Base-by-base conservation (phyloP, 2,113 vertebrate genomes). In the Myotis brandtii region DNA sequence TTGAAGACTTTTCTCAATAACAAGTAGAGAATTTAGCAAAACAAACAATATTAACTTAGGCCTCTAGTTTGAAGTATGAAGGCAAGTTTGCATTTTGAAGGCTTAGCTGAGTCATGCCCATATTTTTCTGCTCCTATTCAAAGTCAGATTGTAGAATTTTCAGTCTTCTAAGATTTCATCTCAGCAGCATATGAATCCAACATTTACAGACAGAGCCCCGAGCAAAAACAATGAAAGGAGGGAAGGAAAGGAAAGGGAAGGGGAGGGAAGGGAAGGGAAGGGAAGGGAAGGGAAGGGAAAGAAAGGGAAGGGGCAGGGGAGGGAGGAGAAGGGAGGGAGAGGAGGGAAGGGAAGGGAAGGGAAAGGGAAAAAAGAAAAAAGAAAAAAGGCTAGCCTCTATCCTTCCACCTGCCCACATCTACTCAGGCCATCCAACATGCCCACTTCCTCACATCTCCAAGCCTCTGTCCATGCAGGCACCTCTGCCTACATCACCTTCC, bases 61-160 rank as follows among this genome's bases (percentile, higher is more conserved):
- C 93, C 97, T 96, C 96, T 75, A 48, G 95, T 97, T 96, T 97
- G 97, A 98, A 95, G 66, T 97, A 95, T 94, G 96, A 98, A 97
- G 94, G 95, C 81, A 34, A 96, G 98, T 98, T 96, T 93, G 85
- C 84, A 32, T 94, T 93, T 82, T 73, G 87, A 95, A 84, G 50
- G 30, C 95, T 86, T 75, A 43, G 67, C 52, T 91, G 34, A 84
- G 27, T 90, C 62, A 30, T 56, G 70, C 67, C 70, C 64, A 37
- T 14, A n/a, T 52, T 94, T 91, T 89, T 40, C 64, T 40, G 69
- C 37, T 86, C 37, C 64, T 16, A 16, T 86, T 96, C 88, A 89
- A 91, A 90, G 77, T 89, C 79, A 79, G 21, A 91, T 66, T 64
- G 69, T 6, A 70, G 76, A 88, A 91, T 96, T 88, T 34, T 66